A percentile compares a stretch with the other conserved stretches of the same genome.
Conservation (phyloP, 1,140 invertebrate species). For the Macrotrachela quadricornifera region DNA sequence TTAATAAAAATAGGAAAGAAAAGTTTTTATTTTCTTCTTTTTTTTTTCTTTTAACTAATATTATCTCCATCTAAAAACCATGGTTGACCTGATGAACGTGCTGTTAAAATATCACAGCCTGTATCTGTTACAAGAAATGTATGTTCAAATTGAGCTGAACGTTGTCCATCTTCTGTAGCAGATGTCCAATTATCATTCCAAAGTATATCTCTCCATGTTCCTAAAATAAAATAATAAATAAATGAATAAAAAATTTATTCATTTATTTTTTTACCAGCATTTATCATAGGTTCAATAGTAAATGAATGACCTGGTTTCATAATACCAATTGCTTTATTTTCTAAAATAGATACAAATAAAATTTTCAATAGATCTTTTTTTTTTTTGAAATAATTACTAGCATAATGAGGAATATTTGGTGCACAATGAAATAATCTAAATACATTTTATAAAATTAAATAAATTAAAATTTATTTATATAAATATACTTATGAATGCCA, state of each 20-base stretch:
- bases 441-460: too few species aligned
- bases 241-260: too few species aligned
- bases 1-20: too few species aligned
- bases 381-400: conserved; percentile 63
- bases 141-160: conserved; percentile 95
- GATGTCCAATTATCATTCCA: conserved; percentile 76
- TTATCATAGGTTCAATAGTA: conserved; percentile 92
- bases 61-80: conserved; percentile 40
- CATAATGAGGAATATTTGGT: conserved; percentile 96
- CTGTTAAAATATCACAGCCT: conserved; percentile 79
- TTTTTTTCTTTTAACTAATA: too few species aligned
- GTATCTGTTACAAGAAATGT: conserved; percentile 86
- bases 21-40: too few species aligned
- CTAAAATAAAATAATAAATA: conserved; percentile 10
- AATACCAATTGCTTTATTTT: conserved; percentile 88
- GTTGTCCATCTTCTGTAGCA: conserved; percentile 73
- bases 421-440: conserved; percentile 70
- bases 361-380: not conserved
- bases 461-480: too few species aligned
- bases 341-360: conserved; percentile 30
- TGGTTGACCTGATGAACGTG: conserved; percentile 48
- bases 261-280: conserved; percentile 27
- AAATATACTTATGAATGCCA: conserved; percentile 52
- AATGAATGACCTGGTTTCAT: conserved; percentile 94
- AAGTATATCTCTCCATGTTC: conserved; percentile 27